Percentiles rank a stretch among this genome's conserved stretches.
Conservation (phyloP, 2,113 vertebrate species). For the Cyanoderma ruficeps region DNA sequence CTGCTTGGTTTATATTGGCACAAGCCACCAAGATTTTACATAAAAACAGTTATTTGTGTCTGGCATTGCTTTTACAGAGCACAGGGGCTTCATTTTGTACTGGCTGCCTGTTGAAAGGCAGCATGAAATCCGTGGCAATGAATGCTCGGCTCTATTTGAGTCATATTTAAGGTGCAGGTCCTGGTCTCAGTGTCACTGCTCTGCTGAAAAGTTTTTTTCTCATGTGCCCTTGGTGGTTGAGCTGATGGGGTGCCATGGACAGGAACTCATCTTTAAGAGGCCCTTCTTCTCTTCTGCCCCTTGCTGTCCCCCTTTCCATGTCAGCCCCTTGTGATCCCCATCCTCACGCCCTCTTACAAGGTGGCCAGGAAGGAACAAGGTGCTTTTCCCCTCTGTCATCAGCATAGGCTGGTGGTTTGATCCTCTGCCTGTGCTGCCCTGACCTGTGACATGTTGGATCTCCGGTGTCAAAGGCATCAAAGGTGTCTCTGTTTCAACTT, state of each 20-base stretch:
- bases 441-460: neutral
- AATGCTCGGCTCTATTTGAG: neutral
- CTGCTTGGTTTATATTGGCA: conserved; percentile 22
- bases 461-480: neutral
- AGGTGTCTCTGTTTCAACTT: neutral
- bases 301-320: neutral
- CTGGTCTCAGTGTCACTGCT: neutral
- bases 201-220: neutral
- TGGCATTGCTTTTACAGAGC: neutral
- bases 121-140: neutral
- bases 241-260: neutral
- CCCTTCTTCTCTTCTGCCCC: neutral
- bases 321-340: neutral
- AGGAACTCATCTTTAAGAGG: neutral
- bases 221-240: neutral
- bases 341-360: neutral
- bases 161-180: neutral
- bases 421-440: neutral
- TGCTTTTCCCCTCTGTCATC: neutral
- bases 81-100: conserved; percentile 18
- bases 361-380: neutral
- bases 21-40: conserved; percentile 15
- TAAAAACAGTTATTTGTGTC: neutral
- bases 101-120: neutral
- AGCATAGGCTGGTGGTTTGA: neutral